Base-by-base conservation (phyloP, 2,797 vertebrate genomes). In the Astyanax mexicanus region DNA sequence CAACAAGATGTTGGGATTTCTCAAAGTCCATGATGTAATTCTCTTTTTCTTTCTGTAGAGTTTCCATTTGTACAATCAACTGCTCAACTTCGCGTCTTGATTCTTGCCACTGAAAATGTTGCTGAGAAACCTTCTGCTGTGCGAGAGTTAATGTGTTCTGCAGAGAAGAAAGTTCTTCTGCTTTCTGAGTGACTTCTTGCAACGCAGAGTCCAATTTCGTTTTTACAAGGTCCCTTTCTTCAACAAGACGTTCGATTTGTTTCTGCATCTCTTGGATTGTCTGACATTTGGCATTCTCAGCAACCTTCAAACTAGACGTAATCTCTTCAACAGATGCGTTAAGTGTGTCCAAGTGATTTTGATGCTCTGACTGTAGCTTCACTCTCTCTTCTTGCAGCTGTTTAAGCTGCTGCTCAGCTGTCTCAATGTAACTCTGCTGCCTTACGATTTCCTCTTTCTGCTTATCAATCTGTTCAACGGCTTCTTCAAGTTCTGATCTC, bases 31-130 rank as follows among this genome's bases (percentile, higher is more conserved):
- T 67, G 3, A 78, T 13, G 62, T 86, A 79, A 10, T 85, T 77
- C 29, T 92, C 89, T 44, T 90, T 93, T 78, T 95, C 92, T 78
- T 55, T 82, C 37, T 84, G 84, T 17, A 91, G 23, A 6, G 82
- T 78, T 81, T 93, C 91, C 57, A 93, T 79, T 1, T 85, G 79
- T 37, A 68, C 61, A 86, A 86, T 90, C 52, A 84, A 82, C 6
- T 1, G 77, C 17, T 88, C 82, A 8, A 78, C 58, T 82, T 87
- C 90, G 13, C 80, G 80, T 74, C 83, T 74, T 9, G 58, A 19
- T n/a, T 89, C 77, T 40, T 70, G 38, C 55, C 78, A 83, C 19
- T 62, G 75, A 3, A 69, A 19, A 8, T 69, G 72, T 5, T 84
- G 54, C 21, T 85, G 83, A 65, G 90, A 83, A 1, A 87, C 78